phyloP scores from a whole-genome alignment of 2,113 vertebrate species.

The Hirundichthys speculiger region DNA sequence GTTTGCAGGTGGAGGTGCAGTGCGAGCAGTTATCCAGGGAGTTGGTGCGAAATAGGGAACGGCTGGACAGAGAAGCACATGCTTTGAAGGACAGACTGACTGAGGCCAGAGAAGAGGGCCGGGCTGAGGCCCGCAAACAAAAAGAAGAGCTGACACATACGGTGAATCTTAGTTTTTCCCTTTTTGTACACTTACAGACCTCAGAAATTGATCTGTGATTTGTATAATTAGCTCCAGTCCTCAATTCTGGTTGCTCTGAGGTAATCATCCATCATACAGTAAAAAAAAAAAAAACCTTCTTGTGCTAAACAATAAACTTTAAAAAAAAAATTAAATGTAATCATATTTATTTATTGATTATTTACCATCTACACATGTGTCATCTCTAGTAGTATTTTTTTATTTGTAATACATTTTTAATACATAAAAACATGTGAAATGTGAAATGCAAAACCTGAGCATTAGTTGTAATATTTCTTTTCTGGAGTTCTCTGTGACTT shows the following conservation, averaged over 20 bases:
- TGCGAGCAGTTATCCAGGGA: slow-evolving; percentile 89
- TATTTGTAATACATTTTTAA: too few relatives aligned
- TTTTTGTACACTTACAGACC: background rate
- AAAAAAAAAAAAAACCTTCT: too few relatives aligned
- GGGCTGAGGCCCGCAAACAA: slow-evolving; percentile 82
- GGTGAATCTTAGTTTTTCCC: slow-evolving; percentile 71
- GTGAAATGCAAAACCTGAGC: too few relatives aligned
- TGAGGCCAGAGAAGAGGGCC: slow-evolving; percentile 81
- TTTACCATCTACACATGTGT: too few relatives aligned
- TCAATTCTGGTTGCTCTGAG: background rate
- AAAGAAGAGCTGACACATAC: slow-evolving; percentile 79
- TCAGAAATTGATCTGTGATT: background rate
- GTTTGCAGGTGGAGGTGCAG: slow-evolving; percentile 84
- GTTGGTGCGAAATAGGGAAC: slow-evolving; percentile 82
- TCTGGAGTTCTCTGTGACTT: background rate
- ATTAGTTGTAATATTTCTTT: too few relatives aligned
- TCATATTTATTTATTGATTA: too few relatives aligned
- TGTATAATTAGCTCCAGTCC: background rate
- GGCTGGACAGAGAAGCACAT: slow-evolving; percentile 82
- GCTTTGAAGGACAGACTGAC: slow-evolving; percentile 80
- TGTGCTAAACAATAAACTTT: too few relatives aligned
- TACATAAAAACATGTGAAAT: too few relatives aligned
- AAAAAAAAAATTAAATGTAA: too few relatives aligned
- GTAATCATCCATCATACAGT: too few relatives aligned
- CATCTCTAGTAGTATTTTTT: too few relatives aligned